Conservation (phyloP, 1,140 invertebrate species). For the Physella acuta region DNA sequence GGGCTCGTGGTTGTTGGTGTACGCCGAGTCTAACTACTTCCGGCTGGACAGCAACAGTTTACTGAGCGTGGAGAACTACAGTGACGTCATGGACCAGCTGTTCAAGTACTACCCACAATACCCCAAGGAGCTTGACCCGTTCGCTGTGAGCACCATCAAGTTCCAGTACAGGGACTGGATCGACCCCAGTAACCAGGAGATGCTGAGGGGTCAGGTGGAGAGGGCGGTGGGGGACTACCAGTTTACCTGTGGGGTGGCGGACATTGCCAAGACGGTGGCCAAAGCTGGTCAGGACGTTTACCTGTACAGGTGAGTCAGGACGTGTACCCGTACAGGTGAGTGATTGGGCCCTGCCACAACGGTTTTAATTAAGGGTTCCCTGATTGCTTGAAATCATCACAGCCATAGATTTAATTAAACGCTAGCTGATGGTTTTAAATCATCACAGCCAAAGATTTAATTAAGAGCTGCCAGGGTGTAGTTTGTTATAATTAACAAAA, state of each 20-base stretch:
- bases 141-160: conserved; percentile 81
- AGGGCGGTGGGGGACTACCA: conserved; percentile 95
- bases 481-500: background rate
- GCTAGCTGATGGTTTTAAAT: background rate
- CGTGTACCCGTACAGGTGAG: background rate
- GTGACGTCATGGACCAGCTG: conserved; percentile 23
- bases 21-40: conserved; percentile 64
- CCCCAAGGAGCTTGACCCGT: conserved; percentile 68
- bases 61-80: conserved; percentile 43
- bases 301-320: conserved; percentile 70
- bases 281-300: conserved; percentile 76
- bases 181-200: conserved; percentile 79
- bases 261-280: conserved; percentile 74
- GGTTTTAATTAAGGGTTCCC: background rate
- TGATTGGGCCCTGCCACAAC: background rate
- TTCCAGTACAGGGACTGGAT: conserved; percentile 93
- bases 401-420: background rate
- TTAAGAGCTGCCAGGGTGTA: background rate
- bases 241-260: conserved; percentile 92
- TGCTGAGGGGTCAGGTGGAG: conserved; percentile 82
- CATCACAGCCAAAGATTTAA: background rate
- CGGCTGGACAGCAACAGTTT: conserved; percentile 22
- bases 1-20: conserved; percentile 86
- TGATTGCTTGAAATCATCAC: background rate
- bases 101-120: conserved; percentile 61